Percentiles rank a stretch among this genome's conserved stretches.
Conservation (phyloP, 2,888 invertebrate genomes). For the Ommatoiulus sabulosus region DNA sequence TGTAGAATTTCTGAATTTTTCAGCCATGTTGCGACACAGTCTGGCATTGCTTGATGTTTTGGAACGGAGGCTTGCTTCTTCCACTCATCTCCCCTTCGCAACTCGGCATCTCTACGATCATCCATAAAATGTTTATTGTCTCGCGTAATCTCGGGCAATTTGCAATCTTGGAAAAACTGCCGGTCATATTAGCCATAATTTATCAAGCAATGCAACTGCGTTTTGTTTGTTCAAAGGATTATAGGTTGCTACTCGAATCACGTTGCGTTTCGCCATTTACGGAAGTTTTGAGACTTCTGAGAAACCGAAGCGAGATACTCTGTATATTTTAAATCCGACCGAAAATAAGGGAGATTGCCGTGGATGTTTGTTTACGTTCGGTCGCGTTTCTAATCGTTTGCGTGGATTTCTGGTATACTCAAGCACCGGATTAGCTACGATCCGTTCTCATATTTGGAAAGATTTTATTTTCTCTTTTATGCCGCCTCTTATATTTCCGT, state of each 20-base stretch:
- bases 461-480: background rate
- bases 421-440: background rate
- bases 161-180: background rate
- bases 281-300: background rate
- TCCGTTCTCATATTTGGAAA: background rate
- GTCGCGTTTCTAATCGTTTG: background rate
- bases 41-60: background rate
- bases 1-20: background rate
- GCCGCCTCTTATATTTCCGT: background rate
- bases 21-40: background rate
- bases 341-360: background rate
- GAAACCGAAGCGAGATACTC: background rate
- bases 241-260: background rate
- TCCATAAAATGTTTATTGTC: constrained; percentile 42
- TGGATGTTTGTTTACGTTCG: background rate
- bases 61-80: background rate
- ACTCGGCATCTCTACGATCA: background rate
- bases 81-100: background rate
- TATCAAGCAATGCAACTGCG: constrained; percentile 6
- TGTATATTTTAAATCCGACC: background rate
- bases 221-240: constrained; percentile 40
- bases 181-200: constrained; percentile 17
- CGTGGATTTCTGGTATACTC: background rate
- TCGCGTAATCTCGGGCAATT: background rate
- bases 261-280: background rate